These are phyloP conservation scores for Leptopilina boulardi DNA, from an alignment of 1,140 invertebrate genomes.

Conservation along the genomic window DNA sequence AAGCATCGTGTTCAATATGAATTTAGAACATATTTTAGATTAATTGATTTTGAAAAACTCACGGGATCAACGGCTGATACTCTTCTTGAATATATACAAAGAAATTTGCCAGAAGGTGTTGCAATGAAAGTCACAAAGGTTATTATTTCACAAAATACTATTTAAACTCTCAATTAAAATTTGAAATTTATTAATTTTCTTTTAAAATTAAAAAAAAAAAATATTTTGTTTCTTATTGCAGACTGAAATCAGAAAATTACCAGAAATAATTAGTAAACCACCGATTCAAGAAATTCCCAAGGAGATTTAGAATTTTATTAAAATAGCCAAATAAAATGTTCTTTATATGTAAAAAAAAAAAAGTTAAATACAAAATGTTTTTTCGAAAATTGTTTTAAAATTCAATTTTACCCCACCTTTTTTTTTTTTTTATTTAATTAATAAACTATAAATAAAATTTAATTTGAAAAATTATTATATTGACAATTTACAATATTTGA, in stretches of 20 bases:
- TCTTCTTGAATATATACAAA: slow-evolving; percentile 96
- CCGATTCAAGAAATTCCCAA: slow-evolving; percentile 10
- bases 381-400: background rate
- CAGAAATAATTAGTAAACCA: slow-evolving; percentile 51
- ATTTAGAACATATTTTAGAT: slow-evolving; percentile 92
- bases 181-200: background rate
- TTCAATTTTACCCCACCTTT: too few species aligned
- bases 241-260: slow-evolving; percentile 76
- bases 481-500: too few species aligned
- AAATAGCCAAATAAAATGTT: background rate
- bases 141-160: background rate
- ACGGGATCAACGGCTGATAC: slow-evolving; percentile 97
- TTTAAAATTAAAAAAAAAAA: background rate
- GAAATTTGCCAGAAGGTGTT: slow-evolving; percentile 98
- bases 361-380: background rate
- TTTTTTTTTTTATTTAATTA: too few species aligned
- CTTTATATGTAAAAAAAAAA: background rate
- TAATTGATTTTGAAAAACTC: slow-evolving; percentile 88
- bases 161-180: background rate
- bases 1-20: slow-evolving; percentile 98
- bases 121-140: slow-evolving; percentile 95
- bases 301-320: background rate
- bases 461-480: too few species aligned
- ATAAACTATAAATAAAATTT: too few species aligned
- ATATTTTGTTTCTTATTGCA: slow-evolving; percentile 56